phyloP scores from a whole-genome alignment of 2,113 vertebrate genomes.

The Gallinago undulata region DNA sequence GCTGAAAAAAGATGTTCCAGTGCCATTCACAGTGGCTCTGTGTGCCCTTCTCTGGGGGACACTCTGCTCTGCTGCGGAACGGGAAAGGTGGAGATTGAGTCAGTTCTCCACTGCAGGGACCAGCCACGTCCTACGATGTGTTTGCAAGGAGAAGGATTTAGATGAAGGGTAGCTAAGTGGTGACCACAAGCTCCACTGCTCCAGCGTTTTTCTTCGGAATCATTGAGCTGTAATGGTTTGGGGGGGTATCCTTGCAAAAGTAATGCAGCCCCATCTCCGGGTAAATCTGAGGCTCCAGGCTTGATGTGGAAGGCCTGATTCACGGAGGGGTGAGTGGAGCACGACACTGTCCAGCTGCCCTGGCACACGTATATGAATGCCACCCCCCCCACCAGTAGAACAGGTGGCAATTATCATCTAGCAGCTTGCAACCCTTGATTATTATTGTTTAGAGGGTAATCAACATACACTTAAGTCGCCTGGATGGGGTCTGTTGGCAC shows the following conservation, averaged over 20 bases:
- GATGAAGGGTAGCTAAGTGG: background rate
- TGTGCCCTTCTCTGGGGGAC: background rate
- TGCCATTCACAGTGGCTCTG: background rate
- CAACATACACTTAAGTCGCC: background rate
- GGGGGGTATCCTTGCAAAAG: background rate
- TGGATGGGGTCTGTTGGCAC: background rate
- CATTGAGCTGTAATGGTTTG: background rate
- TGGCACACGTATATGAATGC: background rate
- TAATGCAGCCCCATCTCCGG: fast-evolving
- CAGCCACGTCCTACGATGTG: background rate
- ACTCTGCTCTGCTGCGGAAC: background rate
- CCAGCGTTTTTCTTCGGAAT: background rate
- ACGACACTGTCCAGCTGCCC: background rate
- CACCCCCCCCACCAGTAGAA: background rate
- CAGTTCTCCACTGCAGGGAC: background rate
- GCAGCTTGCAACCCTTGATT: background rate
- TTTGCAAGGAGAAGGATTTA: background rate
- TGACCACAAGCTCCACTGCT: background rate
- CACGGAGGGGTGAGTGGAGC: background rate
- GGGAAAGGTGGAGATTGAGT: background rate
- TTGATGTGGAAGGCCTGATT: background rate
- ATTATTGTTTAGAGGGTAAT: background rate
- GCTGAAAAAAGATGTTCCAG: background rate
- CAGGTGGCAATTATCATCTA: background rate
- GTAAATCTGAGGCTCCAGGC: background rate